A percentile compares a stretch with the other conserved stretches of the same genome.
phyloP scores from a whole-genome alignment of 2,888 invertebrate species.

The Abrostola triplasia region DNA sequence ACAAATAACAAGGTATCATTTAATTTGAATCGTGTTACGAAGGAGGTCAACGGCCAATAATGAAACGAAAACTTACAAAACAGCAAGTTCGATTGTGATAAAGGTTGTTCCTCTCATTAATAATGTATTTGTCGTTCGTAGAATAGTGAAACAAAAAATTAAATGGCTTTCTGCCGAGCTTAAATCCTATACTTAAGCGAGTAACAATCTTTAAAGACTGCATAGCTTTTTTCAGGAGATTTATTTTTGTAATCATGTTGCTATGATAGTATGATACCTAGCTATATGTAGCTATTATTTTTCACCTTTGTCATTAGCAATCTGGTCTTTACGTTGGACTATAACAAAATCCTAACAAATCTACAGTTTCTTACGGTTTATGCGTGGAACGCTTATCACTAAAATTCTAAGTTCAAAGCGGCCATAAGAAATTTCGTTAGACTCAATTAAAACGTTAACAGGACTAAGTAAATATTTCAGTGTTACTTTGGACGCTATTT shows the following conservation, averaged over 20 bases:
- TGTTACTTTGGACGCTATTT: constrained; percentile 81
- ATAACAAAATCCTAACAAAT: constrained; percentile 54
- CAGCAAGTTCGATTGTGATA: constrained; percentile 44
- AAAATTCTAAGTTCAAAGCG: constrained; percentile 70
- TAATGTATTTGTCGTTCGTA: constrained; percentile 42
- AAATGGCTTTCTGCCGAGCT: constrained; percentile 28
- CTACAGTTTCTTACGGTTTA: constrained; percentile 35
- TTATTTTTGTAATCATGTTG: neutral
- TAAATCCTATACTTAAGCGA: constrained; percentile 4
- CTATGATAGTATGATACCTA: too few species aligned
- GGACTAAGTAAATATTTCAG: constrained; percentile 82
- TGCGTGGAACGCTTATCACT: constrained; percentile 58
- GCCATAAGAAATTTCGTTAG: constrained; percentile 76
- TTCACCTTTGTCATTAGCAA: too few species aligned
- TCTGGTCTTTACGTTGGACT: too few species aligned
- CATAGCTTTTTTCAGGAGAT: neutral
- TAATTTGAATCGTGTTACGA: constrained; percentile 51
- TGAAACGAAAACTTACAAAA: constrained; percentile 47
- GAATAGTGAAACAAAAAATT: constrained; percentile 38
- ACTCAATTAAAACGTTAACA: constrained; percentile 82
- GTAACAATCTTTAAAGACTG: constrained; percentile 11
- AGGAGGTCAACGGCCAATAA: constrained; percentile 43
- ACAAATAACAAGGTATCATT: constrained; percentile 23
- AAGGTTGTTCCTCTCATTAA: constrained; percentile 48
- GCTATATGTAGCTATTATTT: too few species aligned